A percentile compares a stretch with the other conserved stretches of the same genome.
Evolutionary conservation across 2,888 invertebrate genomes (phyloP).

Genomic region (Watsonalla cultraria): DNA sequence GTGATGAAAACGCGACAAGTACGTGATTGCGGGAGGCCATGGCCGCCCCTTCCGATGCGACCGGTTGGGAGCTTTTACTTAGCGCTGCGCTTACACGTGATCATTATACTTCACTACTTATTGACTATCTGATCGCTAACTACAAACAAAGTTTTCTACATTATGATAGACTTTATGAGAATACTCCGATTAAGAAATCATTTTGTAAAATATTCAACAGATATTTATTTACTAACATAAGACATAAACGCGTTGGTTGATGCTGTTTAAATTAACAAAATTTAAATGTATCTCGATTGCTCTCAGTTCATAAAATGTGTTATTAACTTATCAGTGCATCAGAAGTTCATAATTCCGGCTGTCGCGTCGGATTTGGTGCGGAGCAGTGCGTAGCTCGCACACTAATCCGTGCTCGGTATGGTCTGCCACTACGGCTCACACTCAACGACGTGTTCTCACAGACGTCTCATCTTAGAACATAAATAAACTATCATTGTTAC

Average conservation of each 20-base stretch:
- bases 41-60: slow-evolving; percentile 64
- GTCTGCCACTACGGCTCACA: slow-evolving; percentile 54
- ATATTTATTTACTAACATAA: not conserved
- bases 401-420: slow-evolving; percentile 57
- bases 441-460: slow-evolving; percentile 58
- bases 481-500: slow-evolving; percentile 73
- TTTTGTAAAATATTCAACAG: not conserved
- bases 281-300: slow-evolving; percentile 27
- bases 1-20: slow-evolving; percentile 77
- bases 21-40: slow-evolving; percentile 63
- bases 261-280: slow-evolving; percentile 5
- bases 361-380: slow-evolving; percentile 65
- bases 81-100: slow-evolving; percentile 20
- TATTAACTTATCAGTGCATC: slow-evolving; percentile 74
- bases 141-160: not conserved
- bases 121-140: not conserved
- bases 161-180: not conserved
- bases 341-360: slow-evolving; percentile 64
- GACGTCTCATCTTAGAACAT: slow-evolving; percentile 60
- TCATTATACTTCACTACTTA: slow-evolving; percentile 19
- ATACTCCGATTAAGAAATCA: not conserved
- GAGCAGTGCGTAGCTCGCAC: slow-evolving; percentile 54
- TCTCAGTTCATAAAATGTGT: slow-evolving; percentile 38
- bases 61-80: slow-evolving; percentile 62
- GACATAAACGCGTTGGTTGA: too few species aligned